phyloP scores from a whole-genome alignment of 2,797 vertebrate genomes.

The Eidolon dupreanum region DNA sequence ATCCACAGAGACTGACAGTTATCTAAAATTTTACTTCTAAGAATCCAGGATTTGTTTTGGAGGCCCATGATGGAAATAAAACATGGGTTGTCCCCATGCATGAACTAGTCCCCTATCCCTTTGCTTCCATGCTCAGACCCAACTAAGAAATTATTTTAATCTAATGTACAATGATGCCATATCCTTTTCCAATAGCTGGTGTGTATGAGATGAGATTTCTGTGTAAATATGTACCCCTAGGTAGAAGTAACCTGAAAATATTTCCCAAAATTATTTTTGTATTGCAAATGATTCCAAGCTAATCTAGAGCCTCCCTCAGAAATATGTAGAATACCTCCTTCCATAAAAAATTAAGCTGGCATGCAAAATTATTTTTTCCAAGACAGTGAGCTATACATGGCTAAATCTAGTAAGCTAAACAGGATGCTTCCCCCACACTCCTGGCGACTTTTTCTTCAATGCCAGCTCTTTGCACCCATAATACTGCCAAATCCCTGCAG shows the following conservation, averaged over 20 bases:
- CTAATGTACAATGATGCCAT: background rate
- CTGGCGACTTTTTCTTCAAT: background rate
- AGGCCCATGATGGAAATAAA: background rate
- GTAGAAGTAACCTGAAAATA: background rate
- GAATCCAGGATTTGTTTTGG: background rate
- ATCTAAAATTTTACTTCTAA: background rate
- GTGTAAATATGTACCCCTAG: background rate
- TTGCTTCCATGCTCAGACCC: background rate
- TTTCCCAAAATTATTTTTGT: background rate
- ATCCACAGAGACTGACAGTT: background rate
- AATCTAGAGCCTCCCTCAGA: background rate
- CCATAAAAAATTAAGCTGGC: background rate
- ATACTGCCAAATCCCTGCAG: background rate
- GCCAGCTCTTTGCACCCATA: background rate
- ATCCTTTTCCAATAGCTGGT: background rate
- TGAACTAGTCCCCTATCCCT: background rate
- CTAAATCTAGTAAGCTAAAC: conserved; percentile 43
- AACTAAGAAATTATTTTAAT: background rate
- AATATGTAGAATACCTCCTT: conserved; percentile 17
- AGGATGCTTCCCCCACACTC: background rate
- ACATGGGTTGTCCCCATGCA: background rate
- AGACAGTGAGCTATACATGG: background rate
- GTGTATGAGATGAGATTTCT: background rate
- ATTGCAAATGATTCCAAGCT: background rate
- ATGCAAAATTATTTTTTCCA: background rate